Evolutionary conservation across 2,797 vertebrate species (phyloP).

Genomic region (Numenius phaeopus): DNA sequence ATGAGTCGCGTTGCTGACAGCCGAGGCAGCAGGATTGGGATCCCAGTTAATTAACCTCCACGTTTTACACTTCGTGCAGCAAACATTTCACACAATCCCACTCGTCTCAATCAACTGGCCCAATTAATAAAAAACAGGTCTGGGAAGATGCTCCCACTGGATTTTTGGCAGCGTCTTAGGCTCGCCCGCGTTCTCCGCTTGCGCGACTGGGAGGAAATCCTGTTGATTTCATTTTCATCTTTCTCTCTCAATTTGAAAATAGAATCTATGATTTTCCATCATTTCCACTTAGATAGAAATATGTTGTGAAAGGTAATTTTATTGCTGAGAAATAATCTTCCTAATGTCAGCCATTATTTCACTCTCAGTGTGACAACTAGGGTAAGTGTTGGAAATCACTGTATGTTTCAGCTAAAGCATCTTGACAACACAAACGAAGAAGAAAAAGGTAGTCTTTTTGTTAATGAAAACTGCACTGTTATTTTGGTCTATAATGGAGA

Average conservation of each 20-base stretch:
- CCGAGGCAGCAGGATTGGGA: slow-evolving; percentile 37
- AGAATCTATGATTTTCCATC: slow-evolving; percentile 78
- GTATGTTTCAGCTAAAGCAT: slow-evolving; percentile 77
- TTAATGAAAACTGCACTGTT: slow-evolving; percentile 77
- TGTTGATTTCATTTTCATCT: slow-evolving; percentile 64
- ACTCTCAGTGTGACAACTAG: slow-evolving; percentile 78
- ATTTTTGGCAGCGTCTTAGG: background rate
- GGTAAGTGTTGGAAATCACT: slow-evolving; percentile 78
- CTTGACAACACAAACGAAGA: slow-evolving; percentile 78
- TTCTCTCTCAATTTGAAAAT: slow-evolving; percentile 62
- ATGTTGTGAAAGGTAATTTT: slow-evolving; percentile 80
- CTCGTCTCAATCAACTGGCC: slow-evolving; percentile 5
- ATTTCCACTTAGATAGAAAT: slow-evolving; percentile 78
- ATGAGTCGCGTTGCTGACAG: slow-evolving; percentile 4
- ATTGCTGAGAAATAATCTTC: slow-evolving; percentile 79
- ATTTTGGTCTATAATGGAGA: slow-evolving; percentile 77
- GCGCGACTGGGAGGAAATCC: slow-evolving; percentile 19
- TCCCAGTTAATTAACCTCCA: slow-evolving; percentile 63
- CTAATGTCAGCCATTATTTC: slow-evolving; percentile 80
- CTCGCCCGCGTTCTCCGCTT: background rate
- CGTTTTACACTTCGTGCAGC: background rate
- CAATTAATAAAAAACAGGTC: slow-evolving; percentile 27
- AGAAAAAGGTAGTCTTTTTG: slow-evolving; percentile 75
- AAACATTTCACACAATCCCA: slow-evolving; percentile 38
- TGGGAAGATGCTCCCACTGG: background rate